These are phyloP conservation scores for Champsocephalus esox DNA, from an alignment of 2,797 vertebrate genomes.

Conservation along the genomic window DNA sequence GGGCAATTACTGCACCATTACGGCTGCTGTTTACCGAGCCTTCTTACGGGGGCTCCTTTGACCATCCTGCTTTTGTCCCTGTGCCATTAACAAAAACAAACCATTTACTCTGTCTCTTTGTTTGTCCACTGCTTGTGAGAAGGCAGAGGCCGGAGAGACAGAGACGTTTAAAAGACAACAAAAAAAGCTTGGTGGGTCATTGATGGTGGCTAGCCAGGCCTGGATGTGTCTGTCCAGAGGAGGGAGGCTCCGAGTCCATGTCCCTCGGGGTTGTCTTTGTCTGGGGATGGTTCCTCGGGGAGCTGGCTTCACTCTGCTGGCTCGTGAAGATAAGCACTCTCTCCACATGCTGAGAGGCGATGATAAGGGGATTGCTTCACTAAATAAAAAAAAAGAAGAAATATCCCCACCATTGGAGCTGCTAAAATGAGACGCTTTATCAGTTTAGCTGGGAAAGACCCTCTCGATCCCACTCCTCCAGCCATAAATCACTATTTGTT, in stretches of 20 bases:
- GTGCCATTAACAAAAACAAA: slow-evolving; percentile 69
- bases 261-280: slow-evolving; percentile 83
- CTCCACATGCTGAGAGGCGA: slow-evolving; percentile 90
- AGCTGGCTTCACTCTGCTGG: slow-evolving; percentile 90
- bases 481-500: slow-evolving; percentile 71
- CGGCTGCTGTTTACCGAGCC: slow-evolving; percentile 74
- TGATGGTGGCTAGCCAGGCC: slow-evolving; percentile 74
- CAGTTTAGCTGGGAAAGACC: slow-evolving; percentile 75
- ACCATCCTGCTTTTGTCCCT: slow-evolving; percentile 74
- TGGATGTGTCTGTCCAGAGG: slow-evolving; percentile 69
- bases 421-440: slow-evolving; percentile 79
- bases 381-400: slow-evolving; percentile 78
- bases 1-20: slow-evolving; percentile 77
- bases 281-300: slow-evolving; percentile 84
- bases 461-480: slow-evolving; percentile 53
- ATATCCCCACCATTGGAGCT: slow-evolving; percentile 74
- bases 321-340: slow-evolving; percentile 91
- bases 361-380: slow-evolving; percentile 91
- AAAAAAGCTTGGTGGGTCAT: slow-evolving; percentile 64
- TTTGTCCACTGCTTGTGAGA: slow-evolving; percentile 58
- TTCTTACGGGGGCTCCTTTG: slow-evolving; percentile 50
- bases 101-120: slow-evolving; percentile 64
- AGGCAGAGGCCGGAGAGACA: slow-evolving; percentile 49
- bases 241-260: slow-evolving; percentile 72
- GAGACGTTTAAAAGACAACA: slow-evolving; percentile 16